Evolutionary conservation across 2,797 vertebrate genomes (phyloP).

Genomic region (Manis javanica): DNA sequence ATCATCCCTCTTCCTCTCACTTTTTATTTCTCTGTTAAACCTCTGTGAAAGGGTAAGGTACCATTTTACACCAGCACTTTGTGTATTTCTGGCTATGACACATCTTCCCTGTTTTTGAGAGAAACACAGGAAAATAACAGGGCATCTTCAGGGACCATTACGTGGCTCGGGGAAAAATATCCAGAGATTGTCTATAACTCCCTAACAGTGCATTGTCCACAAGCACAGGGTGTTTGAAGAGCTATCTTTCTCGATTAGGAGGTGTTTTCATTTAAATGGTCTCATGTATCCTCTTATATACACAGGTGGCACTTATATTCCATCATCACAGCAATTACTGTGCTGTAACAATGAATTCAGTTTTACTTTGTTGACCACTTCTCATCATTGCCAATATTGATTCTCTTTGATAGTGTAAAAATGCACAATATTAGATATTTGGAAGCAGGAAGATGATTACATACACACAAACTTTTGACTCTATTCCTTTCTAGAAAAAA

Average conservation of each 20-base stretch:
- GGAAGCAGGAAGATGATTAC: background rate
- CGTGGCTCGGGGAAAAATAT: background rate
- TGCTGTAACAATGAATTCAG: background rate
- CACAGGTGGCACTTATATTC: background rate
- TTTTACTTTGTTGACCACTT: constrained; percentile 34
- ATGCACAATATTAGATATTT: background rate
- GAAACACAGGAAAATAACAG: background rate
- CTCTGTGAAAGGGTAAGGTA: background rate
- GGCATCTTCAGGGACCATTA: background rate
- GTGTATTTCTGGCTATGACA: background rate
- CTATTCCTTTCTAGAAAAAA: background rate
- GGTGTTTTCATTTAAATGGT: constrained; percentile 6
- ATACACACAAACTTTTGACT: background rate
- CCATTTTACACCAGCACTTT: background rate
- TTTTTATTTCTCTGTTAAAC: background rate
- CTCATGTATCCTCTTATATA: background rate
- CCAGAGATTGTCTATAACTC: background rate
- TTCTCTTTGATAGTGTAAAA: background rate
- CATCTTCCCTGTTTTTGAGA: background rate
- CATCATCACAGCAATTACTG: background rate
- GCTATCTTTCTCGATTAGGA: constrained; percentile 11
- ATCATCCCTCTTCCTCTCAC: background rate
- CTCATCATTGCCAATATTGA: constrained; percentile 25
- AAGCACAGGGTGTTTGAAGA: background rate
- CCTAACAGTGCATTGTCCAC: background rate